These are phyloP conservation scores for Plumapathes pennacea DNA, from an alignment of 92 coral and sea anemone genomes.

Conservation along the genomic window DNA sequence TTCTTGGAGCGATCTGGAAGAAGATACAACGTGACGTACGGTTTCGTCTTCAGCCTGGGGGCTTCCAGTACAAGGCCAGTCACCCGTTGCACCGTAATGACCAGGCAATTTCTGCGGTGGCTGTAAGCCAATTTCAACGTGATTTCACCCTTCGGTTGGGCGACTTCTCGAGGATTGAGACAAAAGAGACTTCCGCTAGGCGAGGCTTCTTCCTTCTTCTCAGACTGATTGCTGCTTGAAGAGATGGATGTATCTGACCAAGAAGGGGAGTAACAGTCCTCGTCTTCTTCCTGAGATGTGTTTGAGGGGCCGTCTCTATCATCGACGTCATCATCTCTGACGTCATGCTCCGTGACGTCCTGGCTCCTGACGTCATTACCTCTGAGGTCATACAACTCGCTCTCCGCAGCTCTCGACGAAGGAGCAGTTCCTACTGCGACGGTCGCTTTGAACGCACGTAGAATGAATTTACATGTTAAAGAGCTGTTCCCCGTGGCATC, in stretches of 20 bases:
- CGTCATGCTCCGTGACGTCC: slow-evolving; percentile 7
- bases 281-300: too few species aligned
- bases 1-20: slow-evolving; percentile 82
- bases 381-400: background rate
- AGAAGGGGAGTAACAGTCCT: too few species aligned
- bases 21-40: slow-evolving; percentile 69
- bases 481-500: slow-evolving; percentile 57
- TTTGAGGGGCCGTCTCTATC: slow-evolving; percentile 7
- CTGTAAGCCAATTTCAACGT: slow-evolving; percentile 70
- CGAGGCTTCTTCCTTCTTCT: slow-evolving; percentile 8
- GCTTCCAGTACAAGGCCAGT: slow-evolving; percentile 47
- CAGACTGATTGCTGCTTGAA: slow-evolving; percentile 7
- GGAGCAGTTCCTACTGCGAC: background rate
- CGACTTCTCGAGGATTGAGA: too few species aligned
- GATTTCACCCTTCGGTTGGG: slow-evolving; percentile 63
- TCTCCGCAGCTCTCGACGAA: background rate
- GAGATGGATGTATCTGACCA: slow-evolving; percentile 5
- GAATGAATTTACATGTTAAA: slow-evolving; percentile 68
- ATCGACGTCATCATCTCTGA: slow-evolving; percentile 17
- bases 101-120: slow-evolving; percentile 65
- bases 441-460: slow-evolving; percentile 72
- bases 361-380: slow-evolving; percentile 5
- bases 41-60: slow-evolving; percentile 65
- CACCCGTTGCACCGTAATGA: slow-evolving; percentile 62
- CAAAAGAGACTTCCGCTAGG: slow-evolving; percentile 46